Base-by-base conservation (phyloP, 1,140 invertebrate genomes). In the Coptotermes formosanus region DNA sequence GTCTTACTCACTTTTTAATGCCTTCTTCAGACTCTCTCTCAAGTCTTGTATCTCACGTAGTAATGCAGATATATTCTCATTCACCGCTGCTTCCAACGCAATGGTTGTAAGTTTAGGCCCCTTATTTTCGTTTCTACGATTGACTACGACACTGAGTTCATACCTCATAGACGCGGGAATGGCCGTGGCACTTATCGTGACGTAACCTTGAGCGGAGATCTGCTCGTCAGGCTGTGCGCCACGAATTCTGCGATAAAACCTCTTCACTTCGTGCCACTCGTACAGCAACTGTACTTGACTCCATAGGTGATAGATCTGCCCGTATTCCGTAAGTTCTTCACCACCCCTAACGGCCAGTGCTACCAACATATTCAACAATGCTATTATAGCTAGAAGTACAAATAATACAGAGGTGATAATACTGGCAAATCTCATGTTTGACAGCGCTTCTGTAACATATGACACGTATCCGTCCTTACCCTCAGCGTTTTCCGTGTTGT, bases 341-440 rank as follows among this genome's bases (percentile, higher is more conserved):
- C 64, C 64, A 30, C 64, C 64, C 14, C n/a, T 75, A 75, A 75
- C n/a, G n/a, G 64, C 64, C n/a, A 75, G 64, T n/a, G 64, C 64
- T 30, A 75, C 64, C 64, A 75, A 75, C n/a, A 75, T 75, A 30
- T 75, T 75, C n/a, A 75, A 75, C n/a, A 75, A 75, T 30, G 64
- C 64, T 75, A 75, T 75, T n/a, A 30, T 75, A 8, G n/a, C 64
- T 75, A 75, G 0, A 25, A 75, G 2, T 16, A 75, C 25, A 75
- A 75, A 75, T 25, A 75, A 75, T 30, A n/a, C 3, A 75, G 64
- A 75, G 0, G 64, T n/a, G 9, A 30, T 1, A 11, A 75, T 75
- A 14, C 64, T 30, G 7, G 64, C 64, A 30, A 75, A 75, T 14
- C 64, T 30, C 64, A 75, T 75, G 9, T 9, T 8, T 2, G n/a